Base-by-base conservation (phyloP, 2,888 invertebrate genomes). In the Ditula angustiorana region DNA sequence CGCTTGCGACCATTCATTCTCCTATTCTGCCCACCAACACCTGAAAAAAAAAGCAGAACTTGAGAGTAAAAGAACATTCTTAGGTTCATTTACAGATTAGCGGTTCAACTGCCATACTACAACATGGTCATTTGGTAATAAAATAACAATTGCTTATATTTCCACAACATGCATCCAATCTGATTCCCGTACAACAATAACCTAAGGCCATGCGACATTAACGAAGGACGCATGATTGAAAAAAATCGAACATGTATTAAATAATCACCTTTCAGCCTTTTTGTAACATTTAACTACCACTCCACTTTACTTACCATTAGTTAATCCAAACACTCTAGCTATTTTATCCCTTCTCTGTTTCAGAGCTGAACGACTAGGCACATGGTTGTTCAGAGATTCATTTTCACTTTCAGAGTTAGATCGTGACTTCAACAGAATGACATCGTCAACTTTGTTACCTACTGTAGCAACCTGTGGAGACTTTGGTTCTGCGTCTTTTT, bases 301-400 rank as follows among this genome's bases (percentile, higher is more conserved):
- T 41, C 49, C 63, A 57, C 30, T 57, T 49, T 70, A 91, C 90
- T 91, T 83, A 92, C 92, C 90, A 76, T 81, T 82, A 28, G 83
- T 67, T 73, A 87, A 86, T 85, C 92, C 92, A 78, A 92, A 88
- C 44, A 88, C 71, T 77, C 83, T 83, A 47, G 85, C 79, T 71
- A 90, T 80, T 67, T 74, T 85, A 37, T 82, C 78, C 62, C 79
- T 82, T 61, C 82, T 76, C 24, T 68, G 66, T 60, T 76, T 82
- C 11, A 67, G 30, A 10, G 69, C 55, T 5, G 67, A 68, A 57
- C 61, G 60, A 33, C 62, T 28, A 16, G 58, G 41, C 5, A 63
- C 30, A 24, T 41, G 41, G 23, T 33, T 52, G 10, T 4, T 33
- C 21, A 23, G 21, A 24, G 41, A 24, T 33, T 59, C 56, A 19